These are phyloP conservation scores for Poicephalus meyeri DNA, from an alignment of 2,113 vertebrate genomes.

Conservation along the genomic window DNA sequence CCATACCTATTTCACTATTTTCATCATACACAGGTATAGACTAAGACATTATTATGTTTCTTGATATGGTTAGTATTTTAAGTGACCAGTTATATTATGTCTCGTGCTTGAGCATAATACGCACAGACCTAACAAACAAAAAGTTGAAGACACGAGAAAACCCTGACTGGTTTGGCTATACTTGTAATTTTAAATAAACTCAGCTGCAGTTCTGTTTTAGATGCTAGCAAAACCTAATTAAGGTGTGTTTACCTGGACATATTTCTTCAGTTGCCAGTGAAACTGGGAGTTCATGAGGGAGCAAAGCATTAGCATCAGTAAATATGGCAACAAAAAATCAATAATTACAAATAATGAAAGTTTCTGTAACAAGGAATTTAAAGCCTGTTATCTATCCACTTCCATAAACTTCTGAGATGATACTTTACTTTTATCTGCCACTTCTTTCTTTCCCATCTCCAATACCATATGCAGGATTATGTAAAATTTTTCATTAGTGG, in stretches of 20 bases:
- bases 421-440: not conserved
- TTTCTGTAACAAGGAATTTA: not conserved
- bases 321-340: not conserved
- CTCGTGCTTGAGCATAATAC: not conserved
- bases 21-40: not conserved
- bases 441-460: not conserved
- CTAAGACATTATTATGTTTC: not conserved
- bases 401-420: not conserved
- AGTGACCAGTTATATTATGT: not conserved
- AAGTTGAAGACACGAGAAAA: not conserved
- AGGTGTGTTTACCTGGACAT: not conserved
- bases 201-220: not conserved
- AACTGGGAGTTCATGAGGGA: not conserved
- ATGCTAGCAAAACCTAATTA: not conserved
- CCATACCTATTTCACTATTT: not conserved
- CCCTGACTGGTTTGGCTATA: not conserved
- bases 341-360: not conserved
- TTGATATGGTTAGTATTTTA: not conserved
- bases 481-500: not conserved
- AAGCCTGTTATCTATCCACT: not conserved
- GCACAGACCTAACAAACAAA: not conserved
- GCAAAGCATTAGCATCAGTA: not conserved
- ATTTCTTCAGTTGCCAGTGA: not conserved
- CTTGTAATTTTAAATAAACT: not conserved
- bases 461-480: accelerated